A percentile compares a stretch with the other conserved stretches of the same genome.
Conservation (phyloP, 2,797 vertebrate genomes). For the Acanthurus lineatus region DNA sequence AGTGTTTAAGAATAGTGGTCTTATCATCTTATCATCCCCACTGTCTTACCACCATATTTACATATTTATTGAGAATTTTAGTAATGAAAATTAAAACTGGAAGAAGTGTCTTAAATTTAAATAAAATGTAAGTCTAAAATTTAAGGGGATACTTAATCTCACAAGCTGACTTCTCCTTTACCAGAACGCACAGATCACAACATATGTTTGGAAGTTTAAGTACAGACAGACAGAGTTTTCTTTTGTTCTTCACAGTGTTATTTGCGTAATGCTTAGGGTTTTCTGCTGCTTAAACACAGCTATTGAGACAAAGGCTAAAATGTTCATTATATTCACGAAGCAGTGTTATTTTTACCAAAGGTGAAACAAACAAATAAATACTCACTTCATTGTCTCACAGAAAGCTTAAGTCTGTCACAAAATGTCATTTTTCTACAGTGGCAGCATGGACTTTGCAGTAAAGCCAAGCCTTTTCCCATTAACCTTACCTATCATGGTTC, state of each 20-base stretch:
- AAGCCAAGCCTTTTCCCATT: constrained; percentile 57
- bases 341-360: neutral
- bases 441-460: constrained; percentile 44
- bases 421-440: constrained; percentile 25
- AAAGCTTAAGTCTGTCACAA: constrained; percentile 15
- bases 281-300: constrained; percentile 6
- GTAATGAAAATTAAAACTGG: too few species aligned
- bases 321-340: neutral
- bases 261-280: neutral
- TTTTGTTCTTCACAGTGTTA: neutral
- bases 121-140: too few species aligned
- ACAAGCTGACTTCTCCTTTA: too few species aligned
- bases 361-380: constrained; percentile 23
- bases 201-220: too few species aligned
- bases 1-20: too few species aligned
- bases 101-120: too few species aligned
- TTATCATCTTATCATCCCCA: too few species aligned
- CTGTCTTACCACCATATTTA: too few species aligned
- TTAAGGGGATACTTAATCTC: too few species aligned
- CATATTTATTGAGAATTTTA: too few species aligned
- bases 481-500: constrained; percentile 44
- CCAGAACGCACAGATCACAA: too few species aligned
- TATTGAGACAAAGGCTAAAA: neutral
- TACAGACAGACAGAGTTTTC: neutral
- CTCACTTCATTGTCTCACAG: constrained; percentile 8